These are phyloP conservation scores for Melanophora roralis DNA, from an alignment of 2,888 invertebrate species.

Conservation along the genomic window DNA sequence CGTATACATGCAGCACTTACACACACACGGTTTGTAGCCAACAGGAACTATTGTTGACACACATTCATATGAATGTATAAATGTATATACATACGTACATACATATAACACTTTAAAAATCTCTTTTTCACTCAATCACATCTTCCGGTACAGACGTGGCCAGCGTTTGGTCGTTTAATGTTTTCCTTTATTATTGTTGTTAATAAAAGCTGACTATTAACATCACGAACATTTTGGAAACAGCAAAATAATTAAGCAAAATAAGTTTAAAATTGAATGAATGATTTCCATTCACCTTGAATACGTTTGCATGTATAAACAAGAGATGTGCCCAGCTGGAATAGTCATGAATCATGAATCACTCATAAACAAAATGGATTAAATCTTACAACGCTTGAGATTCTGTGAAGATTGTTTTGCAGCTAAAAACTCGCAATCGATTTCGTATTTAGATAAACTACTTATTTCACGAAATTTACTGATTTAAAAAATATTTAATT, in stretches of 20 bases:
- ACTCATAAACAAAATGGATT: too few relatives aligned
- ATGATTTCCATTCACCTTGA: not conserved
- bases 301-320: not conserved
- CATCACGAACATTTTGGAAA: not conserved
- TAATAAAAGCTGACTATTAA: not conserved
- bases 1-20: not conserved
- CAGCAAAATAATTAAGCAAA: constrained; percentile 32
- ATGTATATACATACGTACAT: too few relatives aligned
- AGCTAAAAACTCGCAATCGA: too few relatives aligned
- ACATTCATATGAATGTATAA: too few relatives aligned
- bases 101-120: not conserved
- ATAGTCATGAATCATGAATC: too few relatives aligned
- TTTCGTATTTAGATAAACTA: too few relatives aligned
- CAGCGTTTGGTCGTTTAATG: too few relatives aligned
- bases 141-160: constrained; percentile 1
- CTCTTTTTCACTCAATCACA: not conserved
- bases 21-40: constrained; percentile 26
- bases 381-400: too few relatives aligned
- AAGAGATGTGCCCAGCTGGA: too few relatives aligned
- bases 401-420: too few relatives aligned
- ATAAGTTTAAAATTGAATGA: not conserved
- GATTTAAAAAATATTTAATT: too few relatives aligned
- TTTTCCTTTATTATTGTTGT: not conserved
- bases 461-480: too few relatives aligned
- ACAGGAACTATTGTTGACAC: constrained; percentile 17